These are phyloP conservation scores for Ditylenchus dipsaci DNA, from an alignment of 1,140 invertebrate species.

Conservation along the genomic window DNA sequence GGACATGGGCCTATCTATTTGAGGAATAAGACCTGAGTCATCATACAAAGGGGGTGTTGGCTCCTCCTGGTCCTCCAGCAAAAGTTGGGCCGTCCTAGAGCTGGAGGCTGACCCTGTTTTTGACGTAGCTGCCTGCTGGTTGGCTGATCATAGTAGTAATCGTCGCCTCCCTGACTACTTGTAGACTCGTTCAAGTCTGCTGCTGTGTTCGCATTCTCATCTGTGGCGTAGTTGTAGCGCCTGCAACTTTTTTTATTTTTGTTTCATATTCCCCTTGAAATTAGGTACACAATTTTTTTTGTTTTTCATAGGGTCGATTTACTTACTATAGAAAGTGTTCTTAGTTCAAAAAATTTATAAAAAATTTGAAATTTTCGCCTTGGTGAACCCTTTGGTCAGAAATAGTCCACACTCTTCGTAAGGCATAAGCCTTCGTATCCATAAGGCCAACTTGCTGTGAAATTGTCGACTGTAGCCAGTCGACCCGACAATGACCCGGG, in stretches of 20 bases:
- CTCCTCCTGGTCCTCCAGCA: neutral
- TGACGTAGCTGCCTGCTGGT: neutral
- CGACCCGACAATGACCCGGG: too few species aligned
- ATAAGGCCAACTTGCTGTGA: too few species aligned
- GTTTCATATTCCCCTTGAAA: too few species aligned
- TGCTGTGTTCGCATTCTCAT: neutral
- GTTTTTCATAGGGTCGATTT: too few species aligned
- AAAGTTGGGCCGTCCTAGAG: neutral
- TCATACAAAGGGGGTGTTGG: conserved; percentile 5
- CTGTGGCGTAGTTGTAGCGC: neutral
- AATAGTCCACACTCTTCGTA: too few species aligned
- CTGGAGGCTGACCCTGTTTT: neutral
- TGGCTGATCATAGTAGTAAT: neutral
- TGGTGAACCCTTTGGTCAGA: too few species aligned
- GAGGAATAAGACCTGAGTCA: conserved; percentile 54
- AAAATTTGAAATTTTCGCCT: too few species aligned
- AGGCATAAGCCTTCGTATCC: too few species aligned
- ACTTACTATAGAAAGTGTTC: too few species aligned
- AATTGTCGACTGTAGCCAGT: too few species aligned
- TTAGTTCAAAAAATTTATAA: too few species aligned
- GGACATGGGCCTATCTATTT: conserved; percentile 51
- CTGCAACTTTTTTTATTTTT: neutral
- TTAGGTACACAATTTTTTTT: too few species aligned
- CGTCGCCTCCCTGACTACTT: neutral
- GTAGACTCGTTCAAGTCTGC: neutral